Percentiles rank a stretch among this genome's conserved stretches.
Evolutionary conservation across 92 coral and sea anemone species (phyloP).

Genomic region (Scolanthus callimorphus): DNA sequence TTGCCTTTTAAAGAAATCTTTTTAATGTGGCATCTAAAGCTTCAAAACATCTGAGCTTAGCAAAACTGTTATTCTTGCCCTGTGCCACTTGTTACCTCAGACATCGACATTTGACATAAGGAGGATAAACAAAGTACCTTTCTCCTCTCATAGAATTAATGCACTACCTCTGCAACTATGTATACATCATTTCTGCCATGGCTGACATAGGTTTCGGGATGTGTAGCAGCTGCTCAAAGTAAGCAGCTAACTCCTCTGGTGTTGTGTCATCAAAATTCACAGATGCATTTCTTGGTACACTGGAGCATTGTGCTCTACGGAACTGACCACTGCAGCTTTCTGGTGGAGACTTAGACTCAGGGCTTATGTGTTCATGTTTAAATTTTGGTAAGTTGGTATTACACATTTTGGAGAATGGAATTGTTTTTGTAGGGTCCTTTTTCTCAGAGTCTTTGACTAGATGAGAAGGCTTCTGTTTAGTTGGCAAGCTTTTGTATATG

Average conservation of each 20-base stretch:
- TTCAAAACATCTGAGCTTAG: too few species aligned
- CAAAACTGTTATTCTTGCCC: too few species aligned
- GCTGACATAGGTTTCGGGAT: constrained; percentile 99
- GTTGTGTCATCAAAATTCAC: constrained; percentile 94
- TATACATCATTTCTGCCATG: constrained; percentile 99
- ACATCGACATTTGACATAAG: too few species aligned
- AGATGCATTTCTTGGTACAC: constrained; percentile 27
- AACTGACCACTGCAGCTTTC: constrained; percentile 87
- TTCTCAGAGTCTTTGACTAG: neutral
- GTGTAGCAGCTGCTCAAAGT: constrained; percentile 90
- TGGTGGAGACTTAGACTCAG: constrained; percentile 9
- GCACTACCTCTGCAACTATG: too few species aligned
- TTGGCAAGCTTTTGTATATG: constrained; percentile 49
- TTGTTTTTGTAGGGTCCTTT: neutral
- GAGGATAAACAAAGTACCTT: too few species aligned
- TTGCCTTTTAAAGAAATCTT: too few species aligned
- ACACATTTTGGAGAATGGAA: neutral
- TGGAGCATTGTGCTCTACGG: constrained; percentile 62
- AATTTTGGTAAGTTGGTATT: neutral
- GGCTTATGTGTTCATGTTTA: constrained; percentile 5
- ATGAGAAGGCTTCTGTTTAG: constrained; percentile 12
- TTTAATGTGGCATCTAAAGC: too few species aligned
- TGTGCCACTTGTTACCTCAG: too few species aligned
- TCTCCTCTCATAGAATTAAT: too few species aligned
- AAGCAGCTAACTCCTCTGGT: constrained; percentile 96